Base-by-base conservation (phyloP, 2,797 vertebrate species). In the Pseudochromis fuscus region DNA sequence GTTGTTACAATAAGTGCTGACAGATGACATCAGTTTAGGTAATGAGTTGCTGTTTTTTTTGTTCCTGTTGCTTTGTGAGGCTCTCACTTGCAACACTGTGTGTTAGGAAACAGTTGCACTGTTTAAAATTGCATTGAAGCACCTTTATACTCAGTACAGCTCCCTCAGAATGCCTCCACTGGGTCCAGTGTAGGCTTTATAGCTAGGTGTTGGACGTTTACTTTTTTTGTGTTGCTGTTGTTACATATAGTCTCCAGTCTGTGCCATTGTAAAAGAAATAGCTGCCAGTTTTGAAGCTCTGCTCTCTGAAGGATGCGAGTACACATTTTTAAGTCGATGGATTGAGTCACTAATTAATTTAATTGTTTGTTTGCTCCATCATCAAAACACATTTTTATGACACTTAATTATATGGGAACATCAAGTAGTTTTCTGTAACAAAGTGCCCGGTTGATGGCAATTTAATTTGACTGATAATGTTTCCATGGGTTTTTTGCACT, bases 51-150 rank as follows among this genome's bases (percentile, higher is more conserved):
- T 28, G 24, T 42, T 42, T 57, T 10, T 42, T 59, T 59, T 45
- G 27, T 42, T 40, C 42, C 25, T 56, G 24, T 15, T 40, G 45
- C 40, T 50, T 42, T 58, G n/a, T 42, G 33, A 64, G 38, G 68
- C 38, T 51, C 37, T 60, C 9, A 0, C 11, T 48, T 19, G 42
- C 49, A 65, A 35, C 11, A 49, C 27, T 21, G 7, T 38, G 49
- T 19, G 2, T 28, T 35, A 55, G 30, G 44, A 66, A 67, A 61
- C 23, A 23, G 33, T 56, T 48, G 33, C 27, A 31, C n/a, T 11
- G 19, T 56, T 59, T 56, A n/a, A 40, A 25, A 11, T n/a, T 46
- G 12, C 35, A 50, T 44, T 38, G 19, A 27, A 33, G 6, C 10
- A 15, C 23, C 52, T 45, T 49, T 31, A 15, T 28, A 51, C 0